A percentile compares a stretch with the other conserved stretches of the same genome.
phyloP scores from a whole-genome alignment of 2,888 invertebrate genomes.

The Choristoneura rosaceana region DNA sequence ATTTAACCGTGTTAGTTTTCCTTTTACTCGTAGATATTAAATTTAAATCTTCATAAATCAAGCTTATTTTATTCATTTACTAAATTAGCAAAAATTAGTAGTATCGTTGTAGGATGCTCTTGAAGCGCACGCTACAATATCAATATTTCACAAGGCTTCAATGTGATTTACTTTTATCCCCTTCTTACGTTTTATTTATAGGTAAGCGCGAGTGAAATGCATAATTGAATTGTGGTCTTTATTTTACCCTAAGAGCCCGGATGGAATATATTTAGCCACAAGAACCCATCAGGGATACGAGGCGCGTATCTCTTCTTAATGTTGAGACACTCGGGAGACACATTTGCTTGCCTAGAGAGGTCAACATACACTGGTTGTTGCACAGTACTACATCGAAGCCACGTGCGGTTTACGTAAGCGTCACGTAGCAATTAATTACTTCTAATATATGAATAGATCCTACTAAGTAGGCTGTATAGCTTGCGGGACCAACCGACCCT shows the following conservation, averaged over 20 bases:
- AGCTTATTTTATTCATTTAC: not conserved
- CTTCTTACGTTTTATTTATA: constrained; percentile 1
- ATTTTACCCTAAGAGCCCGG: constrained; percentile 18
- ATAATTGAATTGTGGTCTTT: constrained; percentile 24
- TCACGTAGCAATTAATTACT: constrained; percentile 1
- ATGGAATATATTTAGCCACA: constrained; percentile 13
- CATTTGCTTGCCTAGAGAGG: not conserved
- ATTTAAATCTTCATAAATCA: not conserved
- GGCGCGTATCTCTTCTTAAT: not conserved
- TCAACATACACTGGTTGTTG: not conserved
- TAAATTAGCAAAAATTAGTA: not conserved
- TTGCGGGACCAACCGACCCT: not conserved
- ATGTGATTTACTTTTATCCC: constrained; percentile 7
- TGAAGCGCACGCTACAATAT: not conserved
- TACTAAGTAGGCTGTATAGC: not conserved
- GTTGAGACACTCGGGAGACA: not conserved
- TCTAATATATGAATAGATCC: not conserved
- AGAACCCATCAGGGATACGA: constrained; percentile 7
- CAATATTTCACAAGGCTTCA: not conserved
- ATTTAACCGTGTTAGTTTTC: too few species aligned
- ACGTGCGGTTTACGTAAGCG: not conserved
- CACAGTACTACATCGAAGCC: not conserved
- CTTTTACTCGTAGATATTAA: not conserved
- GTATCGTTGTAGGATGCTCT: not conserved
- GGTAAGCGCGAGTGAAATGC: constrained; percentile 19